Conservation (phyloP, 1,140 invertebrate genomes). For the Campoletis sonorensis region DNA sequence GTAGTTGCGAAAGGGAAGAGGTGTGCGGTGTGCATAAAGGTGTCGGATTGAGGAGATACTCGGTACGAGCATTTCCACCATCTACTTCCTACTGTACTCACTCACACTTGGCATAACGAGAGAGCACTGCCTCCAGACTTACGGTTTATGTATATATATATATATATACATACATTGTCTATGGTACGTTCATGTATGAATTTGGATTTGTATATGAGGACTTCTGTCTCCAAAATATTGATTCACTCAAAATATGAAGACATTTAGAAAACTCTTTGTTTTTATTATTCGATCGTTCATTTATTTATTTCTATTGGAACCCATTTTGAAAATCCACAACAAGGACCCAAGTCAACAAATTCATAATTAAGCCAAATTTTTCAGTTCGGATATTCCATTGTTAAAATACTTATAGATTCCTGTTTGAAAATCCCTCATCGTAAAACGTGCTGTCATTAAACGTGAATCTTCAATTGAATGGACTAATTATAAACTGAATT, state of each 20-base stretch:
- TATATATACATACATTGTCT: neutral
- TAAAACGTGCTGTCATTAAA: too few species aligned
- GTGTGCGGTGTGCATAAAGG: neutral
- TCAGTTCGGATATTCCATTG: too few species aligned
- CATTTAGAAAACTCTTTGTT: neutral
- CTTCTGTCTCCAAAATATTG: neutral
- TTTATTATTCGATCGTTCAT: too few species aligned
- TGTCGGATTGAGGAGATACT: conserved; percentile 37
- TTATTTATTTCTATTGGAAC: too few species aligned
- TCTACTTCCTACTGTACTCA: conserved; percentile 13
- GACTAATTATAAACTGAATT: too few species aligned
- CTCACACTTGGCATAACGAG: conserved; percentile 25
- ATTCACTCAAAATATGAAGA: neutral
- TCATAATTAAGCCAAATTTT: too few species aligned
- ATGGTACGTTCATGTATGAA: neutral
- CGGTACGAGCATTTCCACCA: conserved; percentile 11
- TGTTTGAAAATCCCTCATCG: too few species aligned
- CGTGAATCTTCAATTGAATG: too few species aligned
- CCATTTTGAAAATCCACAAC: too few species aligned
- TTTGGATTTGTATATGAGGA: neutral
- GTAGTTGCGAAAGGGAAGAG: neutral
- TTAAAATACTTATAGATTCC: too few species aligned
- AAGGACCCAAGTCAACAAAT: too few species aligned
- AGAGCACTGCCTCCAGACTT: conserved; percentile 10
- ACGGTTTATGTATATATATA: neutral